Evolutionary conservation across 1,140 invertebrate genomes (phyloP).

Genomic region (Lepidurus arcticus): DNA sequence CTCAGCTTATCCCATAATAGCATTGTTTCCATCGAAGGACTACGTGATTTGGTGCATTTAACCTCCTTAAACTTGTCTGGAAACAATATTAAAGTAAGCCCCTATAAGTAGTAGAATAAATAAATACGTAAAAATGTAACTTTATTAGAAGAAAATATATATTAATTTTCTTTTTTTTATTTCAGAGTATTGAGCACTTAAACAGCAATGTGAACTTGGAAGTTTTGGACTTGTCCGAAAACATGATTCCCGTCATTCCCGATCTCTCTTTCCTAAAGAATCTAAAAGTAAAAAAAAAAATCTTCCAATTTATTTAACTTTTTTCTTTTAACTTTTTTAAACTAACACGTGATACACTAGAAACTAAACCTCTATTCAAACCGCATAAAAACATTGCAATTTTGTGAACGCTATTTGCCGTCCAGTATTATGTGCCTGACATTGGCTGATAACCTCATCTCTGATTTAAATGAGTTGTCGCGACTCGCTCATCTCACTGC

Average conservation of each 20-base stretch:
- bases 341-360: conserved; percentile 51
- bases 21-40: conserved; percentile 78
- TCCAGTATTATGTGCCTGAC: conserved; percentile 65
- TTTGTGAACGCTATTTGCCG: conserved; percentile 76
- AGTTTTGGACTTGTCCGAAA: conserved; percentile 79
- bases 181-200: conserved; percentile 78
- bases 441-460: conserved; percentile 74
- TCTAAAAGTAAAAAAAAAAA: conserved; percentile 59
- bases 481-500: conserved; percentile 66
- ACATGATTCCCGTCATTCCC: conserved; percentile 73
- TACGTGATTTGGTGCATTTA: conserved; percentile 73
- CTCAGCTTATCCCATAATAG: conserved; percentile 80
- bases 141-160: background rate
- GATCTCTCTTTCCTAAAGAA: conserved; percentile 74
- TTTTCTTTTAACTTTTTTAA: conserved; percentile 36
- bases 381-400: conserved; percentile 68
- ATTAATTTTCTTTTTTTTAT: conserved; percentile 36
- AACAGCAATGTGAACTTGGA: conserved; percentile 71
- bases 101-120: background rate
- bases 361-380: conserved; percentile 80
- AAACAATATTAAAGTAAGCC: conserved; percentile 62
- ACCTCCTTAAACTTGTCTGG: conserved; percentile 66
- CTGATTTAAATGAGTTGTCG: conserved; percentile 79
- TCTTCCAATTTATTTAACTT: conserved; percentile 15
- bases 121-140: background rate